Conservation (phyloP, 2,797 vertebrate species). For the Eutrigla gurnardus region DNA sequence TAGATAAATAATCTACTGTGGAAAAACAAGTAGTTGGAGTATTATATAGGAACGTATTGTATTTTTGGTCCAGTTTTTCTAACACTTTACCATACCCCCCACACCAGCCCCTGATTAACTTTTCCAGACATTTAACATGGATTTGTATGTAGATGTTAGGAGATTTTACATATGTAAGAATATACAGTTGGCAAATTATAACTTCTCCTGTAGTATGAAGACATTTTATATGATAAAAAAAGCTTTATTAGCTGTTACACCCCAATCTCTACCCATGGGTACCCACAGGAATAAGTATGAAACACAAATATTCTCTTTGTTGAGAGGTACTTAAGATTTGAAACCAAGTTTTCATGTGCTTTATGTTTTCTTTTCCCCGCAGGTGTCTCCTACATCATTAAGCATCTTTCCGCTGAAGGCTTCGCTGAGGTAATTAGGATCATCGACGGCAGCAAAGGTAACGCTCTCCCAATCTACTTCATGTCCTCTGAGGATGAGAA, state of each 20-base stretch:
- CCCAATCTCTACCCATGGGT: neutral
- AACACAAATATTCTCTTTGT: neutral
- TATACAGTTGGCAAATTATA: neutral
- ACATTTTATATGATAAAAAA: neutral
- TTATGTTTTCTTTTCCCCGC: neutral
- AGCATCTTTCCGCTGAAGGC: neutral
- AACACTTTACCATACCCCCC: no score
- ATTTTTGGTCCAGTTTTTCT: no score
- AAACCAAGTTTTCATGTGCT: neutral
- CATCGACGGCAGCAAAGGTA: neutral
- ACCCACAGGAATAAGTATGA: neutral
- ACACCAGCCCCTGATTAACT: no score
- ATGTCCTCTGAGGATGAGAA: neutral
- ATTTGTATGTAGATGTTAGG: neutral
- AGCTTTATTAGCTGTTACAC: neutral
- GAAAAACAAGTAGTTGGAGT: no score
- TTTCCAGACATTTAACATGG: neutral
- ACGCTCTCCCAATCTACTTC: neutral
- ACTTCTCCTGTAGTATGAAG: neutral
- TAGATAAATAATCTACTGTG: no score
- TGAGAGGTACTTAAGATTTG: neutral
- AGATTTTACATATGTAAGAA: neutral
- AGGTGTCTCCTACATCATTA: neutral
- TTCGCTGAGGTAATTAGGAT: neutral
- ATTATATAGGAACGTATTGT: no score